Base-by-base conservation (phyloP, 2,888 invertebrate species). In the Mylabris sibirica region DNA sequence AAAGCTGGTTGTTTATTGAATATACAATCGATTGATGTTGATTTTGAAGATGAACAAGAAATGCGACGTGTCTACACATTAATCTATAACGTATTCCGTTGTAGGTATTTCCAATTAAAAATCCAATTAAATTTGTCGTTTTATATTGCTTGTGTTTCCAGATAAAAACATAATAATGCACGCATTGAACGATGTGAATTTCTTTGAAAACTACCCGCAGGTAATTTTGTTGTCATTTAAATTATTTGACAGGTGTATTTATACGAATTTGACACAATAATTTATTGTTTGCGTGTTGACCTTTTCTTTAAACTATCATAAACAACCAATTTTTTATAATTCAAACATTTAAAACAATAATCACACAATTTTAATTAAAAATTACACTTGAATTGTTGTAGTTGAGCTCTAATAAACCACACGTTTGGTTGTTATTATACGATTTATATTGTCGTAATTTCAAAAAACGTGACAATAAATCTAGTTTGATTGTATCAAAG, bases 31-130 rank as follows among this genome's bases (percentile, higher is more conserved):
- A 71, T 84, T 66, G 75, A 80, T 0, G 88, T 88, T 0, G 76
- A 83, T 17, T 90, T 90, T 75, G 81, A 81, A 1, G 90, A 92
- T 78, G 92, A 92, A 76, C 91, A 91, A 66, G 91, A 92, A 79
- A 92, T 92, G 91, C 85, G 92, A 68, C 86, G 90, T 73, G 92
- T 92, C 26, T 92, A 91, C 76, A 90, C 91, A 0, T 86, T 93
- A 41, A 90, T 92, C 74, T 93, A 92, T 81, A 92, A 93, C 78
- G 91, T 92, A 0, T 90, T 91, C 74, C 86, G 92, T 82, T 92
- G 93, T 92, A 84, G 90, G 91, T 86, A 60, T 49, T 11, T 17
- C 3, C 26, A 22, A 59, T 34, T 17, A 49, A 22, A 17, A 49
- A 49, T 20, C 9, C 17, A 4, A 49, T 20, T 8, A 49, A 17